phyloP scores from a whole-genome alignment of 2,888 invertebrate species.

The Emmelina monodactyla region DNA sequence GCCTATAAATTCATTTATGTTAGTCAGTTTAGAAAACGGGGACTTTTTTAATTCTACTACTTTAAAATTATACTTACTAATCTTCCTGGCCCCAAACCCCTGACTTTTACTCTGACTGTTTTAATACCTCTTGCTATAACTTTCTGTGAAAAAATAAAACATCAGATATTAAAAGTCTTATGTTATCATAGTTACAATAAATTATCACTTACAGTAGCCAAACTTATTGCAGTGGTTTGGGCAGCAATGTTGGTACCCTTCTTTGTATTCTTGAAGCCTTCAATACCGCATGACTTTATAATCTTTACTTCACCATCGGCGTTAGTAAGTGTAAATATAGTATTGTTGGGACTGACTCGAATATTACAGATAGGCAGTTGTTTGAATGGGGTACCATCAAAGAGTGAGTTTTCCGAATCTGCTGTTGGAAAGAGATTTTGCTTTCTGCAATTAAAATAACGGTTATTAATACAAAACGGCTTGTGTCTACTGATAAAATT shows the following conservation, averaged over 20 bases:
- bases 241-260: constrained; percentile 98
- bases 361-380: constrained; percentile 86
- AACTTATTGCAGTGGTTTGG: constrained; percentile 87
- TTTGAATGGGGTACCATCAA: constrained; percentile 79
- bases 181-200: not conserved
- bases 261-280: constrained; percentile 93
- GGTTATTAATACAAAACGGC: not conserved
- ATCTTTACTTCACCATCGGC: constrained; percentile 69
- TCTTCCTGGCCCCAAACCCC: constrained; percentile 89
- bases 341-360: constrained; percentile 86
- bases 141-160: constrained; percentile 62
- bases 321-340: constrained; percentile 80
- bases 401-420: constrained; percentile 74
- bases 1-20: constrained; percentile 68
- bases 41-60: not conserved
- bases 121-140: constrained; percentile 75
- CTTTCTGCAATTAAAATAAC: constrained; percentile 58
- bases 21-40: not conserved
- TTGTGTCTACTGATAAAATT: too few species aligned
- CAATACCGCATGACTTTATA: constrained; percentile 82
- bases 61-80: constrained; percentile 68
- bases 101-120: constrained; percentile 78
- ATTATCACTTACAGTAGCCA: constrained; percentile 71
- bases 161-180: constrained; percentile 4
- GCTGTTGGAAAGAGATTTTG: constrained; percentile 76